phyloP scores from a whole-genome alignment of 92 coral and sea anemone species.

The Blastomussa wellsi region DNA sequence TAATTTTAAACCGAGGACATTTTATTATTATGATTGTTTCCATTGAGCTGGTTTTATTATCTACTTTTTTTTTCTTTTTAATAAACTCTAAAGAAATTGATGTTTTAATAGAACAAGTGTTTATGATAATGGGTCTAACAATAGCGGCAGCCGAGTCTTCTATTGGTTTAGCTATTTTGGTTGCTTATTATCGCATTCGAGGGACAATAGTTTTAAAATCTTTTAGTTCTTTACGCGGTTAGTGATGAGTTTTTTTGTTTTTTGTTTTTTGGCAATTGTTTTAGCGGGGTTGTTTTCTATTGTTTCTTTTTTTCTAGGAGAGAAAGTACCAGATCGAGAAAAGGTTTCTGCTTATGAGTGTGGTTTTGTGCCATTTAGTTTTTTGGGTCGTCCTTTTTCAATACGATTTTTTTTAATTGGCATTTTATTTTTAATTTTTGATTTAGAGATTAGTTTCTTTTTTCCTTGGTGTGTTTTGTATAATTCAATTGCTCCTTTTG shows the following conservation, averaged over 20 bases:
- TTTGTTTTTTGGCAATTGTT: constrained; percentile 68
- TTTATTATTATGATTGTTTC: constrained; percentile 84
- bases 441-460: constrained; percentile 75
- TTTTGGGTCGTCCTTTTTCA: constrained; percentile 79
- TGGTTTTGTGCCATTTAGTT: constrained; percentile 77
- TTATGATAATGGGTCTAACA: constrained; percentile 77
- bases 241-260: constrained; percentile 57
- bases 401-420: constrained; percentile 78
- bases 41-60: constrained; percentile 79
- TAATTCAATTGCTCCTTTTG: constrained; percentile 72
- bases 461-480: constrained; percentile 73
- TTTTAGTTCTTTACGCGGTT: constrained; percentile 82
- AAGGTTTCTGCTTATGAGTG: constrained; percentile 83
- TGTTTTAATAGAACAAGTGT: constrained; percentile 77
- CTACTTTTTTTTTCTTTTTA: constrained; percentile 79
- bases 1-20: constrained; percentile 79
- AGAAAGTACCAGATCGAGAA: constrained; percentile 77
- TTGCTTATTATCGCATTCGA: constrained; percentile 81
- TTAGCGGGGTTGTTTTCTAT: constrained; percentile 75
- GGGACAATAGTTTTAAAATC: constrained; percentile 82
- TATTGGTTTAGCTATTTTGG: constrained; percentile 82
- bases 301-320: constrained; percentile 78
- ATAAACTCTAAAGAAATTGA: constrained; percentile 79
- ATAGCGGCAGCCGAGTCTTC: constrained; percentile 90
- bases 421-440: constrained; percentile 76